Evolutionary conservation across 2,888 invertebrate species (phyloP), one percentile per base, ranked within the genome.

Genomic region (Nymphalis polychloros): DNA sequence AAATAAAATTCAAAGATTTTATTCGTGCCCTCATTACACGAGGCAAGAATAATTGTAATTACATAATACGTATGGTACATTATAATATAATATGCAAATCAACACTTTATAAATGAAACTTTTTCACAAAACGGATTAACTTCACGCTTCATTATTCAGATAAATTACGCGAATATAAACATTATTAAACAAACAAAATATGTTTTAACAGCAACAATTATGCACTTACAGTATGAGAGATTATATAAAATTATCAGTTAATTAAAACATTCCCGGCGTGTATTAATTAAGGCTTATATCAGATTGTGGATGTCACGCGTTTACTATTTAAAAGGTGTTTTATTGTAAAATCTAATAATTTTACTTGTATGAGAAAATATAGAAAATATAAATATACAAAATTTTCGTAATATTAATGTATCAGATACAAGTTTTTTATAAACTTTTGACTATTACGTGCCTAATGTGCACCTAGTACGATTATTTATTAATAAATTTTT

Each of bases 221-320:
- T 59, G 57, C 57, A 57, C 13, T 57, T 57, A 61, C 10, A 55
- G 62, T 35, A 68, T 62, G 67, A 72, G 46, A 48, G 63, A 55
- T 65, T 27, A 70, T 65, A 52, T 55, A 65, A 59, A 70, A 68
- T 63, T 67, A 59, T 59, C 67, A 50, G 31, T 65, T 65, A 63
- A 67, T 72, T 67, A 63, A 70, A 67, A 70, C 67, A 57, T 63
- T 70, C 60, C 62, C 59, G 41, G 4, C 41, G 31, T 67, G 52
- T 70, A 64, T 72, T 67, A 72, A 72, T 73, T 63, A 73, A 70
- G 62, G 70, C 60, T 72, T 69, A 73, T 68, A 67, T 52, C 62
- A 63, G 66, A 59, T 64, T 64, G 64, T 66, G 69, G 63, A 60
- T 59, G 68, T 68, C 67, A 64, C 48, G n/a, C 63, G 67, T 47